A percentile compares a stretch with the other conserved stretches of the same genome.
Conservation (phyloP, 2,113 vertebrate genomes). For the Litocranius walleri region DNA sequence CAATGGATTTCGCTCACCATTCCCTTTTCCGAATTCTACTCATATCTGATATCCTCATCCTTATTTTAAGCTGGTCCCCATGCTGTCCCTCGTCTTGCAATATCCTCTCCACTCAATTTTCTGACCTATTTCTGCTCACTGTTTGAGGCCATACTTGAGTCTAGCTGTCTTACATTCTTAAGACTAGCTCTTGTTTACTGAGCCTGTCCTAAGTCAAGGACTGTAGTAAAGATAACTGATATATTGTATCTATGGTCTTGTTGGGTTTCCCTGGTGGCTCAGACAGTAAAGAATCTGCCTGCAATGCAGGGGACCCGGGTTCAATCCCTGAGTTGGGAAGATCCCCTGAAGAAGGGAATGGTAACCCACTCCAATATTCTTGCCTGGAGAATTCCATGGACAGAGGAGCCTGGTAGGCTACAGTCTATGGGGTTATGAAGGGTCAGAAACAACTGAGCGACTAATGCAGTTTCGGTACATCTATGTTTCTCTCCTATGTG, state of each 20-base stretch:
- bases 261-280: background rate
- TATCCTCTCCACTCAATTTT: background rate
- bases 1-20: background rate
- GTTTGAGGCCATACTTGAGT: background rate
- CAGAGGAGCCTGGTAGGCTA: background rate
- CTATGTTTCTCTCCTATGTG: background rate
- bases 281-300: background rate
- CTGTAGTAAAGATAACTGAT: background rate
- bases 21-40: background rate
- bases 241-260: background rate
- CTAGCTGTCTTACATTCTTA: background rate
- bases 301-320: background rate
- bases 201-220: background rate
- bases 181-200: background rate
- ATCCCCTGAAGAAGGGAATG: background rate
- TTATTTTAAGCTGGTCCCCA: background rate
- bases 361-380: background rate
- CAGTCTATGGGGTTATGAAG: background rate
- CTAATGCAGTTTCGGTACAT: background rate
- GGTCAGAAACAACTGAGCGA: background rate
- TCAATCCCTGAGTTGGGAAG: background rate
- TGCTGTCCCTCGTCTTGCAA: fast-evolving
- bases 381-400: background rate
- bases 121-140: background rate
- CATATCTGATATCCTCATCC: background rate